Conservation (phyloP, 2,113 vertebrate genomes). For the Australoheros scitulus region DNA sequence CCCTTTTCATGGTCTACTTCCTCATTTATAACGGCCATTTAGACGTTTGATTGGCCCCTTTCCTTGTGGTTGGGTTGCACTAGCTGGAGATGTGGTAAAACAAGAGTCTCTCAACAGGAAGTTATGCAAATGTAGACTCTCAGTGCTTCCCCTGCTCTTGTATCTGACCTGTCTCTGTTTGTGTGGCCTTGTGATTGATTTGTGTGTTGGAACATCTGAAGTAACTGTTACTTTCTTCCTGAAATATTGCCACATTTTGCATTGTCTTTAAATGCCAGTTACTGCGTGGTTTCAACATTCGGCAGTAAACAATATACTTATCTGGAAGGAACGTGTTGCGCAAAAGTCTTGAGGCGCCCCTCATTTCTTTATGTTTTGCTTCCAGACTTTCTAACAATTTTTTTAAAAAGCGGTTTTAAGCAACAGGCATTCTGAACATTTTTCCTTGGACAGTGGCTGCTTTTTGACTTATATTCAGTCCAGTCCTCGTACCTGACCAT, state of each 20-base stretch:
- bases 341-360: neutral
- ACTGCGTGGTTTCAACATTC: neutral
- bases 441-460: neutral
- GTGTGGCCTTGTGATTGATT: neutral
- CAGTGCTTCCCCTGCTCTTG: conserved; percentile 39
- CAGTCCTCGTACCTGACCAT: neutral
- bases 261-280: neutral
- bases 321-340: neutral
- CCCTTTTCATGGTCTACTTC: conserved; percentile 33
- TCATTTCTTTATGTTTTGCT: neutral
- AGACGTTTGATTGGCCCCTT: conserved; percentile 40
- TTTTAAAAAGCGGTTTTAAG: neutral
- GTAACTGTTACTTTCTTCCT: conserved; percentile 29
- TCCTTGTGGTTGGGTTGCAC: conserved; percentile 1
- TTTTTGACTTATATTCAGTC: neutral
- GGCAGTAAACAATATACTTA: neutral
- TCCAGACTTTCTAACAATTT: neutral
- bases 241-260: neutral
- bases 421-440: neutral
- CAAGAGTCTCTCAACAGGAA: conserved; percentile 58
- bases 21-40: conserved; percentile 16
- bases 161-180: neutral
- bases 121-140: conserved; percentile 42
- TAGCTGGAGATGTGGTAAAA: conserved; percentile 40
- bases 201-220: neutral